These are phyloP conservation scores for Hemicentrotus pulcherrimus DNA, from an alignment of 35 echinoderm and acorn worm species.

Conservation along the genomic window DNA sequence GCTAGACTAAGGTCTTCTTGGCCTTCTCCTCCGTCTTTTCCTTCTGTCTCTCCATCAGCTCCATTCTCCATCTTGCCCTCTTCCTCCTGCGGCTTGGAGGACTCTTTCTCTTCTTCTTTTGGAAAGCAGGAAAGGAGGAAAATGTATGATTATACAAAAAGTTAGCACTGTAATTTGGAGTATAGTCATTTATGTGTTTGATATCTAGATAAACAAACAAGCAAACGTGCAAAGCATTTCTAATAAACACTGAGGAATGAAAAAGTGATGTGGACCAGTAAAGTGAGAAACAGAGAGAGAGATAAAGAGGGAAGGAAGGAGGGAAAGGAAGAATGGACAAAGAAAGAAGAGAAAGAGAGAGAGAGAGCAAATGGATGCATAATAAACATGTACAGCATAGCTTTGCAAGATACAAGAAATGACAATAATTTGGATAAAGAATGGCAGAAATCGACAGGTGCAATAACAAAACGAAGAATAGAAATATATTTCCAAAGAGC, in stretches of 20 bases:
- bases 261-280: background rate
- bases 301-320: background rate
- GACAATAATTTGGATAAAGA: background rate
- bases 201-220: background rate
- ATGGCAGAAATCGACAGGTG: background rate
- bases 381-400: background rate
- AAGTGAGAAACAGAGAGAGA: background rate
- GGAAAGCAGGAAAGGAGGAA: background rate
- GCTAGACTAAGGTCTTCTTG: conserved; percentile 33
- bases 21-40: conserved; percentile 4
- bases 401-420: background rate
- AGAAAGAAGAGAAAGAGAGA: background rate
- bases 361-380: background rate
- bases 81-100: background rate
- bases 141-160: background rate
- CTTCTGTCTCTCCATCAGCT: conserved; percentile 7
- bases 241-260: background rate
- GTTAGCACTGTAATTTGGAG: background rate
- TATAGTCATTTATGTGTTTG: background rate
- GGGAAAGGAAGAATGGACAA: background rate
- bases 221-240: background rate
- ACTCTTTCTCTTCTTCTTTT: background rate
- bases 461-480: background rate
- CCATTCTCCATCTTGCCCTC: background rate
- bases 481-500: background rate